phyloP scores from a whole-genome alignment of 2,888 invertebrate genomes.

The Chalcosyrphus nemorum region DNA sequence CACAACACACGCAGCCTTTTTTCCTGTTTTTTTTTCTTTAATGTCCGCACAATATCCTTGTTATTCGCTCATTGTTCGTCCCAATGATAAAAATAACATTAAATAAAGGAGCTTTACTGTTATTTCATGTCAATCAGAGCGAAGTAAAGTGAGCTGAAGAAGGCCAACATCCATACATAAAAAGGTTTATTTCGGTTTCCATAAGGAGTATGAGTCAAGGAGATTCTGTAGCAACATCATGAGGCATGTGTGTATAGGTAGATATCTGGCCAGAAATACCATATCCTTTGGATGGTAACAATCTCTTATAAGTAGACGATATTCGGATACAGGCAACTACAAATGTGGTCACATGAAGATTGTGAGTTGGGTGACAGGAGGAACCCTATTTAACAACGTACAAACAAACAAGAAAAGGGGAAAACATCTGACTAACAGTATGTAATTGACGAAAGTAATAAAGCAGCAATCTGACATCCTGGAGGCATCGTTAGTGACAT shows the following conservation, averaged over 20 bases:
- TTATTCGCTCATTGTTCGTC: conserved; percentile 46
- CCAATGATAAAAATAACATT: conserved; percentile 61
- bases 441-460: conserved; percentile 19
- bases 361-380: not conserved
- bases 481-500: conserved; percentile 16
- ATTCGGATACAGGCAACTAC: not conserved
- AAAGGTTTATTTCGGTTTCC: conserved; percentile 63
- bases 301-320: conserved; percentile 21
- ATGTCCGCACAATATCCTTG: conserved; percentile 45
- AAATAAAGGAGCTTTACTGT: conserved; percentile 49
- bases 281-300: conserved; percentile 23
- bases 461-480: conserved; percentile 14
- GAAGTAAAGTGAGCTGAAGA: conserved; percentile 47
- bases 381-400: not conserved
- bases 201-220: conserved; percentile 9
- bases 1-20: conserved; percentile 40
- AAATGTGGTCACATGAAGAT: not conserved
- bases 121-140: conserved; percentile 69
- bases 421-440: not conserved
- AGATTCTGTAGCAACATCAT: conserved; percentile 10
- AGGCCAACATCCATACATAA: conserved; percentile 49
- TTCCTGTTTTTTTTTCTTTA: conserved; percentile 29
- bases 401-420: not conserved
- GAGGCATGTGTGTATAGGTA: not conserved
- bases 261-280: not conserved